Base-by-base conservation (phyloP, 2,797 vertebrate species). In the Xerus rutilus region DNA sequence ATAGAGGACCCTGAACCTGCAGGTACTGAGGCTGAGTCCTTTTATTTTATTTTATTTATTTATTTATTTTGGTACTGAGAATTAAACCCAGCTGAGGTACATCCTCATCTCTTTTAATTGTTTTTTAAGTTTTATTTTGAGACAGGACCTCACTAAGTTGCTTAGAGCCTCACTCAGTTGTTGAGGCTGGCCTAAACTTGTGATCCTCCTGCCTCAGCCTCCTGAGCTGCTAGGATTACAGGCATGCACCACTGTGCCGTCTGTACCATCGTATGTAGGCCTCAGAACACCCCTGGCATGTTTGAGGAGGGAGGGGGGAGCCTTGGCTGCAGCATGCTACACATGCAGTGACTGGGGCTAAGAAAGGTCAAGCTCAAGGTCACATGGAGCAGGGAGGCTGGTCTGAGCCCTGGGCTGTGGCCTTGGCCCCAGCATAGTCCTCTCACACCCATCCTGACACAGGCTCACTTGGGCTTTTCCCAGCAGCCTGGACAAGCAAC, bases 381-480 rank as follows among this genome's bases (percentile, higher is more conserved):
- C 43, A 52, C 54, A 25, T 21, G 52, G 14, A 30, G 9, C 39
- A 72, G 85, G 52, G n/a, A 54, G 25, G 18, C 14, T 14, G 30
- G 15, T 49, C 15, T 1, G 15, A 1, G 35, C 17, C 25, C 49
- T 30, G 30, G 10, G 59, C 12, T 7, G 54, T 70, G 11, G 30
- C 25, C n/a, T 59, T 13, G 11, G 25, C 25, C 20, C 59, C 2
- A 7, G 2, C 45, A 1, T 23, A 2, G 4, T 9, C 30, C 7
- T 74, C 54, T 47, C 12, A 12, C 0, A 1, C 13, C 2, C 1
- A 62, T 6, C 15, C 35, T 49, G 10, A 59, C 14, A 14, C 0
- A 2, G 45, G 14, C 3, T 35, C 18, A 3, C 10, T 2, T 0
- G 0, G 32, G 54, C 78, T 77, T n/a, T 52, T 39, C 72, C 67